These are phyloP conservation scores for Ovibos moschatus DNA, from an alignment of 2,113 vertebrate species.

Conservation along the genomic window DNA sequence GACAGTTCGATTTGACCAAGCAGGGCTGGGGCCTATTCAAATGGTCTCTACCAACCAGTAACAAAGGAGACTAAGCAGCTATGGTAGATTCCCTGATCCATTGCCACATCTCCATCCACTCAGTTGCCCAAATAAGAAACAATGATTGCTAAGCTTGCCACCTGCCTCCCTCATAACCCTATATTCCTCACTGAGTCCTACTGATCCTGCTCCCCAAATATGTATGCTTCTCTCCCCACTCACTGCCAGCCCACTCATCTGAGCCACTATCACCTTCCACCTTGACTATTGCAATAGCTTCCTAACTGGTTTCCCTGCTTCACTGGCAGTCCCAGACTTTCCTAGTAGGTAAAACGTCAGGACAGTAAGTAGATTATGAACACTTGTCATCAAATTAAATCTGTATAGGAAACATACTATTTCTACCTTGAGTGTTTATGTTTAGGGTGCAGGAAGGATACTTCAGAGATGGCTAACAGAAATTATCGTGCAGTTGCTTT, in stretches of 20 bases:
- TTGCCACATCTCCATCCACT: not conserved
- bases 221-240: not conserved
- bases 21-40: not conserved
- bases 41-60: not conserved
- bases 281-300: not conserved
- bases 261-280: not conserved
- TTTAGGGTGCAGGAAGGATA: not conserved
- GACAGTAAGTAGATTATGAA: not conserved
- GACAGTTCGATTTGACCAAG: constrained; percentile 20
- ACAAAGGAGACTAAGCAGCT: not conserved
- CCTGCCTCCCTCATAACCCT: not conserved
- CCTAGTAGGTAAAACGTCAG: not conserved
- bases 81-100: not conserved
- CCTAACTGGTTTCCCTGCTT: not conserved
- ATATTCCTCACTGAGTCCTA: not conserved
- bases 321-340: not conserved
- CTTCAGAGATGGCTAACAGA: not conserved
- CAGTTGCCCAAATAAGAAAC: not conserved
- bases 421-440: not conserved
- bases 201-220: not conserved
- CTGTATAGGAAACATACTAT: not conserved
- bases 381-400: constrained; percentile 28
- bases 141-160: not conserved
- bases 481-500: not conserved
- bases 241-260: not conserved